These are phyloP conservation scores for Berghia stephanieae DNA, from an alignment of 1,140 invertebrate species.

Conservation along the genomic window DNA sequence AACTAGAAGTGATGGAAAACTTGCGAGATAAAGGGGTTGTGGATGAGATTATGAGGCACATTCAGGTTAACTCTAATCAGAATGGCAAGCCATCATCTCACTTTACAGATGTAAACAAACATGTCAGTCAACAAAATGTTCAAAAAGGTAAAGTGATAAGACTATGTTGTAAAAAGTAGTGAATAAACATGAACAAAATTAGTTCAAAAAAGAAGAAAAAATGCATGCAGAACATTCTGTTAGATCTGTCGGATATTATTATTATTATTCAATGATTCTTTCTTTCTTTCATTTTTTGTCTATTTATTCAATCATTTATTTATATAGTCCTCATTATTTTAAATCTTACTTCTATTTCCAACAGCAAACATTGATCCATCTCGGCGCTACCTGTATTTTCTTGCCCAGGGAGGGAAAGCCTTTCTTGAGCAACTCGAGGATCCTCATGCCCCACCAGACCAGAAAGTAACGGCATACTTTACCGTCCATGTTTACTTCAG, in stretches of 20 bases:
- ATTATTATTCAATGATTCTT: too few relatives aligned
- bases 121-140: conserved; percentile 37
- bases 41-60: conserved; percentile 57
- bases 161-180: too few relatives aligned
- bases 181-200: too few relatives aligned
- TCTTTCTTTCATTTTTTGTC: not conserved
- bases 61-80: conserved; percentile 48
- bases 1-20: conserved; percentile 54
- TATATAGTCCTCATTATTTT: too few relatives aligned
- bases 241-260: too few relatives aligned
- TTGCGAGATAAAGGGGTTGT: conserved; percentile 57
- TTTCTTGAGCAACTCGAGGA: conserved; percentile 63
- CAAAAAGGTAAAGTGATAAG: conserved; percentile 56
- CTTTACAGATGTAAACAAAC: conserved; percentile 51
- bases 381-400: conserved; percentile 59
- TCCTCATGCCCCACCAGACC: conserved; percentile 52
- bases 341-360: conserved; percentile 28
- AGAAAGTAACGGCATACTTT: conserved; percentile 54
- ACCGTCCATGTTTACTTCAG: conserved; percentile 63
- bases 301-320: not conserved
- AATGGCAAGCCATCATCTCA: conserved; percentile 49
- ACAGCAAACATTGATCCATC: conserved; percentile 63
- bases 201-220: too few relatives aligned
- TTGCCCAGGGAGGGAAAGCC: conserved; percentile 60
- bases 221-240: too few relatives aligned